Conservation (phyloP, 2,113 vertebrate genomes). For the Protobothrops flavoviridis region DNA sequence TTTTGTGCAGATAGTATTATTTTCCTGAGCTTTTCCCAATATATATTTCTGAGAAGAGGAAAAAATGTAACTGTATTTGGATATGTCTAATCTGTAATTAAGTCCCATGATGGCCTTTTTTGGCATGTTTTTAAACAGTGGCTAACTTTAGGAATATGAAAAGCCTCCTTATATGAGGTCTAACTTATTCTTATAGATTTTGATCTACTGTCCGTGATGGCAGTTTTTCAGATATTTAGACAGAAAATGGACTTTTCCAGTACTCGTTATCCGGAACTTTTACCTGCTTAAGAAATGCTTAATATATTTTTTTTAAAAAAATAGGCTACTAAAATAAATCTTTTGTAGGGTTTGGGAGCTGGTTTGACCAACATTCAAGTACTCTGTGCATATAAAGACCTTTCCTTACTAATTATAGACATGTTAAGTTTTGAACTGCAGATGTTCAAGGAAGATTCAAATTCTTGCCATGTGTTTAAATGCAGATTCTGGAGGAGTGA, state of each 20-base stretch:
- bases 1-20: not conserved
- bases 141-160: not conserved
- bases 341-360: not conserved
- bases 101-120: not conserved
- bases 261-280: not conserved
- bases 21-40: not conserved
- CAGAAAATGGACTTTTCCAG: not conserved
- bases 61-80: not conserved
- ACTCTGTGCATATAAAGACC: rapidly evolving
- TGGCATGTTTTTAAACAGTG: not conserved
- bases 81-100: not conserved
- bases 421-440: not conserved
- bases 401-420: not conserved
- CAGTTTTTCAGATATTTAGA: not conserved
- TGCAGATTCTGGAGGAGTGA: conserved; percentile 5
- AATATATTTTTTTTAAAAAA: not conserved
- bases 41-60: not conserved
- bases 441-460: not conserved
- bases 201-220: not conserved
- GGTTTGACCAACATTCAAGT: not conserved
- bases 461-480: not conserved
- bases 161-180: not conserved
- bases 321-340: not conserved
- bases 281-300: not conserved
- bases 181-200: not conserved